phyloP scores from a whole-genome alignment of 2,888 invertebrate species.

The Nasonovia ribisnigri region DNA sequence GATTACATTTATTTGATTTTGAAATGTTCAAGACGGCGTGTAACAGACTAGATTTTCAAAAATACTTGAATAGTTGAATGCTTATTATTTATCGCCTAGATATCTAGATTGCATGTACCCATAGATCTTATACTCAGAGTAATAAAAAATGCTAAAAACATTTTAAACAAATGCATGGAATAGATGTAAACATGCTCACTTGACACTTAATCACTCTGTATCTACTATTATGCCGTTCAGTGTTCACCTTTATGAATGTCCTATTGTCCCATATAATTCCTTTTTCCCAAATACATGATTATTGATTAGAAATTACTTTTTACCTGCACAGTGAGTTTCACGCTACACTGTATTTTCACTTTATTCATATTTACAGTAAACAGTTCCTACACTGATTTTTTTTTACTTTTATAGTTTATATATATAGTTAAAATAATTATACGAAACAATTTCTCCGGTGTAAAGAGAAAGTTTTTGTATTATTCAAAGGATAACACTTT shows the following conservation, averaged over 20 bases:
- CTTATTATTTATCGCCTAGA: no score
- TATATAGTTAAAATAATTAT: not conserved
- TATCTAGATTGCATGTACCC: no score
- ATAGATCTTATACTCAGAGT: no score
- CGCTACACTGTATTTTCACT: no score
- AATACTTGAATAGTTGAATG: no score
- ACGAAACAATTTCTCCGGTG: not conserved
- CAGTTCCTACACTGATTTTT: no score
- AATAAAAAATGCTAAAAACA: no score
- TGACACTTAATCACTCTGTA: not conserved
- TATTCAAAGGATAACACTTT: not conserved
- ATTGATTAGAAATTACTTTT: not conserved
- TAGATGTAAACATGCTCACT: no score
- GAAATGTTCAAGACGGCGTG: not conserved
- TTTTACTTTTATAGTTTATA: not conserved
- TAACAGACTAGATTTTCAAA: no score
- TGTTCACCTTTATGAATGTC: not conserved
- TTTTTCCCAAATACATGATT: not conserved
- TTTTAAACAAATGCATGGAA: not conserved
- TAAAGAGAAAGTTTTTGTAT: slow-evolving; percentile 9
- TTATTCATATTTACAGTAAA: no score
- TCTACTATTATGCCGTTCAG: not conserved
- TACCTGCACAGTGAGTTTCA: no score
- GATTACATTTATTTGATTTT: not conserved
- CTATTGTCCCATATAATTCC: not conserved